Evolutionary conservation across 2,888 invertebrate species (phyloP).

Genomic region (Byasa hedistus): DNA sequence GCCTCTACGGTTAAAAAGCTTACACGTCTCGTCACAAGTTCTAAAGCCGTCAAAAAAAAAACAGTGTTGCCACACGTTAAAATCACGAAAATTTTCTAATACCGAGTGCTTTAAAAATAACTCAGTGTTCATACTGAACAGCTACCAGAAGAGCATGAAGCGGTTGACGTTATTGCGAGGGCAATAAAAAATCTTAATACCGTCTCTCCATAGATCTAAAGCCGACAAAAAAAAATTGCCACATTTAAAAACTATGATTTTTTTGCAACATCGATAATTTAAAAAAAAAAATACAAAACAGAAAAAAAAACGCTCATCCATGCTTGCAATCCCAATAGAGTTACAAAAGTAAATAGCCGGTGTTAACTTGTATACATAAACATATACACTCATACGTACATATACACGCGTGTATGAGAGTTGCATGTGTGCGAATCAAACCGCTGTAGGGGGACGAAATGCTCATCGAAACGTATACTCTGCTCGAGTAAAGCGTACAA

Average conservation of each 20-base stretch:
- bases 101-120: no score
- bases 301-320: conserved; percentile 56
- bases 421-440: conserved; percentile 42
- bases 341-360: conserved; percentile 62
- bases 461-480: conserved; percentile 17
- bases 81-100: conserved; percentile 3
- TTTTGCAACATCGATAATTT: background rate
- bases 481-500: conserved; percentile 14
- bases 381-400: no score
- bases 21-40: conserved; percentile 34
- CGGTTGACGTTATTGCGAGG: conserved; percentile 22
- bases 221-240: no score
- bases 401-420: conserved; percentile 49
- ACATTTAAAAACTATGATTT: no score
- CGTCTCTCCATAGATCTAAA: no score
- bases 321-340: conserved; percentile 61
- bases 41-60: conserved; percentile 21
- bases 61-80: background rate
- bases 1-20: conserved; percentile 44
- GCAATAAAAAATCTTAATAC: conserved; percentile 18
- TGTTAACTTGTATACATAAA: conserved; percentile 60
- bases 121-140: no score
- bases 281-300: conserved; percentile 49
- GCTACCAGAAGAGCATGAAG: conserved; percentile 14
- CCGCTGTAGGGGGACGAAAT: conserved; percentile 15